Evolutionary conservation across 2,888 invertebrate species (phyloP).

Genomic region (Rhopalosiphum nymphaeae): DNA sequence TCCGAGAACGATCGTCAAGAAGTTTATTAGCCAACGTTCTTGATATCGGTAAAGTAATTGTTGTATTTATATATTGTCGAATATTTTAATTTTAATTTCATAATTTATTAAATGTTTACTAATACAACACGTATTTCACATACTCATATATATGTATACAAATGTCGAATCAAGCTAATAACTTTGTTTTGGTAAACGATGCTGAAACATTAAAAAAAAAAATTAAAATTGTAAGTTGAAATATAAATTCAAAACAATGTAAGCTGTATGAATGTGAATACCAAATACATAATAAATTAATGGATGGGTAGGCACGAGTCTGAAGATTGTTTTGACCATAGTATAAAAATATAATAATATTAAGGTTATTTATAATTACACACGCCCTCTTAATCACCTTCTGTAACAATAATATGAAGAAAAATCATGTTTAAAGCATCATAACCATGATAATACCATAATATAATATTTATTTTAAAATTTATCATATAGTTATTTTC

Average conservation of each 20-base stretch:
- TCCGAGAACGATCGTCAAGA: constrained; percentile 94
- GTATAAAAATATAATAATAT: background rate
- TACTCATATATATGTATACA: background rate
- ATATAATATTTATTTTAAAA: no score
- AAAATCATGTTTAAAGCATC: background rate
- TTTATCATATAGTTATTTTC: no score
- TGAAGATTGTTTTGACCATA: background rate
- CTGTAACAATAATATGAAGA: background rate
- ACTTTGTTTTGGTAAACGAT: no score
- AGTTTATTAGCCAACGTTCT: constrained; percentile 94
- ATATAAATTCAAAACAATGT: background rate
- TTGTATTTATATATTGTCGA: constrained; percentile 73
- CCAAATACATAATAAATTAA: background rate
- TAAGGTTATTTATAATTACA: background rate
- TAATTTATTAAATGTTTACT: background rate
- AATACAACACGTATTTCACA: background rate
- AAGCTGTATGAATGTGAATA: background rate
- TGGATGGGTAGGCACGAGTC: background rate
- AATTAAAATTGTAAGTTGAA: background rate
- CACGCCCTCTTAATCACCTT: background rate
- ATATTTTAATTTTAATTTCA: background rate
- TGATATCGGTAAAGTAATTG: constrained; percentile 87
- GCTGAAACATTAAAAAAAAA: no score
- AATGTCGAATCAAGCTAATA: no score
- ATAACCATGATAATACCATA: background rate